Base-by-base conservation (phyloP, 2,888 invertebrate species). In the Stenchaetothrips biformis region DNA sequence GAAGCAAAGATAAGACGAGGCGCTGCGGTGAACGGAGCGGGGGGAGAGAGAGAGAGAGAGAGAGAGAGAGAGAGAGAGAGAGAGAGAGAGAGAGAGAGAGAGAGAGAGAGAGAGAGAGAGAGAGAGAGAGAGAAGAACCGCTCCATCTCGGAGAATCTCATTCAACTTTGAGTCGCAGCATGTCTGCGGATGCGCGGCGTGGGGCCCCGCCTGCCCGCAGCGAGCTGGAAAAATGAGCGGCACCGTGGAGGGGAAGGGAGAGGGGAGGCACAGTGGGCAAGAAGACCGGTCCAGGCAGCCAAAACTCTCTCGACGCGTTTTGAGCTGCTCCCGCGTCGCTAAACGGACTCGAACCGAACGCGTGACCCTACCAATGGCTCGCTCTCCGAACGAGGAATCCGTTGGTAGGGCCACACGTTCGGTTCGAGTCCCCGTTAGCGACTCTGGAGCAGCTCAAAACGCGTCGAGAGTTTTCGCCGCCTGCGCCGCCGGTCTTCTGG, bases 171-270 rank as follows among this genome's bases (percentile, higher is more conserved):
- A 74, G 21, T 74, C 67, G 21, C 21, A 21, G 25, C 67, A 74
- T 74, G 67, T 74, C 67, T 74, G 25, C 67, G 25, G 67, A 74
- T 7, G 25, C 67, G 67, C 21, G 21, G 21, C 25, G 25, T 9
- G 7, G 21, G 21, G 67, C 7, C n/a, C n/a, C 53, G 53, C 13
- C 53, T 59, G 21, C 25, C 21, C 67, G 8, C 7, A n/a, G 7
- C 67, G 9, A 9, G 67, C 67, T 74, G 67, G 67, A 74, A 74
- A 74, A 74, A 74, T 74, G 67, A 74, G 67, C 67, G 67, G 67
- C 67, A 37, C 37, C 37, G 37, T 37, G 4, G 37, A 1, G 37
- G 53, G 53, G 11, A 74, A 8, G 25, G 67, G 53, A 13, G 13
- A 7, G 53, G 53, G 37, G n/a, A n/a, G n/a, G n/a, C n/a, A n/a